Base-by-base conservation (phyloP, 2,797 vertebrate species). In the Lutra lutra region DNA sequence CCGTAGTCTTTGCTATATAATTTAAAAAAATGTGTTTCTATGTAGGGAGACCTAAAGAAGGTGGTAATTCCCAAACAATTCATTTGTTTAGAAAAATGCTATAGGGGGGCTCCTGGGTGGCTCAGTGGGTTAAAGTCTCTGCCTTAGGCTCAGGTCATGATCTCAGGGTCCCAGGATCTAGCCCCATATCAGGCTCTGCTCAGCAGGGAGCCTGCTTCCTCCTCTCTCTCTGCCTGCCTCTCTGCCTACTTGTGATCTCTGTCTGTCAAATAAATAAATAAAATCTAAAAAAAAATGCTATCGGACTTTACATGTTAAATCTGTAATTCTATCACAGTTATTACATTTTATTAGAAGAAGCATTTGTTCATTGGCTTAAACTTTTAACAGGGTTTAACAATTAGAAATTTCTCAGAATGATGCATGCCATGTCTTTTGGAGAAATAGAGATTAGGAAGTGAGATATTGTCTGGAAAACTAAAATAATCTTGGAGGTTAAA, bases 301-400 rank as follows among this genome's bases (percentile, higher is more conserved):
- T 98, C 93, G 84, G 93, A 60, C 91, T 93, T 89, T 95, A 79
- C 66, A 93, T 97, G 91, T 97, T 98, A 97, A 98, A 97, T 38
- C 54, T 84, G 27, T 98, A 98, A 98, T 98, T 98, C 87, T 98
- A 66, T 98, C 97, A 97, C 43, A 97, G 93, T 96, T 58, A 94
- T 96, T 97, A 77, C 91, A 84, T 98, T 98, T 98, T 97, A 38
- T 97, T 97, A 95, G 13, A 35, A 97, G 91, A 97, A 97, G 80
- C 80, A 86, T 97, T 98, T 98, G 87, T 97, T 98, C 75, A 60
- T 93, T 97, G 97, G 95, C 70, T 98, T 91, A 95, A 96, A 89
- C 95, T 87, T 93, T 95, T 95, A 96, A 89, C 60, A 98, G 79
- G 94, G 38, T 73, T 96, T 83, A 91, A 94, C 89, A 97, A 75